Conservation (phyloP, 1,140 invertebrate species). For the Brachionus paranguensis region DNA sequence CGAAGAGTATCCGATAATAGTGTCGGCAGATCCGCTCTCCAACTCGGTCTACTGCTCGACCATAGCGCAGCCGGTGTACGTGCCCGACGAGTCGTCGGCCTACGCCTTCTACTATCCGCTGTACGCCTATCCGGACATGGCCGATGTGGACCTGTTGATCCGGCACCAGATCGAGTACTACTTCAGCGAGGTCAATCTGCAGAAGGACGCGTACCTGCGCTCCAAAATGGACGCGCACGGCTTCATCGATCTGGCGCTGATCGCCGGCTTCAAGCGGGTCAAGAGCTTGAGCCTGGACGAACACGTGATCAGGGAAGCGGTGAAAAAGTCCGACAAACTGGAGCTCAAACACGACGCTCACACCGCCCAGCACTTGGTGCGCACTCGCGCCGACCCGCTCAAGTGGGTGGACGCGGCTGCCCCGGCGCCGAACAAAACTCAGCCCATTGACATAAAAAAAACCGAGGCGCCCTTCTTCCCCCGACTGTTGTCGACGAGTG, state of each 20-base stretch:
- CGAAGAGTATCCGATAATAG: conserved; percentile 31
- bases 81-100: background rate
- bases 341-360: conserved; percentile 69
- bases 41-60: conserved; percentile 18
- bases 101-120: background rate
- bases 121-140: background rate
- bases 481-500: background rate
- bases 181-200: conserved; percentile 92
- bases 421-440: conserved; percentile 47
- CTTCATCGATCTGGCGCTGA: conserved; percentile 81
- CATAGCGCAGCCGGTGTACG: background rate
- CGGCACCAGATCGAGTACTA: conserved; percentile 72
- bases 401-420: conserved; percentile 71
- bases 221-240: conserved; percentile 91
- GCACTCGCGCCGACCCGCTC: conserved; percentile 70
- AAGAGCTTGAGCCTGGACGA: conserved; percentile 78
- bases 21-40: conserved; percentile 4
- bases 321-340: conserved; percentile 10
- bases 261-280: conserved; percentile 90
- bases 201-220: conserved; percentile 88
- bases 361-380: conserved; percentile 67
- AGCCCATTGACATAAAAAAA: conserved; percentile 6
- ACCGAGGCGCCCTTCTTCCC: background rate
- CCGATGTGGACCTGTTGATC: background rate
- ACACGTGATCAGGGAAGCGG: conserved; percentile 62